Conservation (phyloP, 2,113 vertebrate species). For the Ceyx margarethae region DNA sequence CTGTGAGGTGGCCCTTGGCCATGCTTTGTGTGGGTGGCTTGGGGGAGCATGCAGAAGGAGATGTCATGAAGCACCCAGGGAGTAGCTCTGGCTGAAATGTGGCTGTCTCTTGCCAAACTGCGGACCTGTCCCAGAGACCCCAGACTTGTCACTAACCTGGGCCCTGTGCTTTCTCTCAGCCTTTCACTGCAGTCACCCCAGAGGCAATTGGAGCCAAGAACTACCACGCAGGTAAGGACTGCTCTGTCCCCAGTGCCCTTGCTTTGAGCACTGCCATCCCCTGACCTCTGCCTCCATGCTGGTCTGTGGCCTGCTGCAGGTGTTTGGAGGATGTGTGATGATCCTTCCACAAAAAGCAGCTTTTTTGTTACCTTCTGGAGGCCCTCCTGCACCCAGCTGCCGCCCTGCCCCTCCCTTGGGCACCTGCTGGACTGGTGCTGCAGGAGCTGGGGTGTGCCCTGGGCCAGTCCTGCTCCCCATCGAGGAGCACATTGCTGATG, state of each 20-base stretch:
- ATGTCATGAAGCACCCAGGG: not conserved
- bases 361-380: not conserved
- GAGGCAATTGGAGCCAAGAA: constrained; percentile 88
- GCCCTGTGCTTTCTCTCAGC: constrained; percentile 67
- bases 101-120: rapidly evolving
- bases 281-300: rapidly evolving
- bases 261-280: not conserved
- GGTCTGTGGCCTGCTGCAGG: not conserved
- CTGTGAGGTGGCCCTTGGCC: not conserved
- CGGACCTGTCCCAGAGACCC: not conserved
- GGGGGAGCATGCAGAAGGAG: not conserved
- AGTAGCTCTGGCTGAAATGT: not conserved
- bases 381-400: not conserved
- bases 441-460: rapidly evolving
- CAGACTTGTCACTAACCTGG: not conserved
- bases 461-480: not conserved
- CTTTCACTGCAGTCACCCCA: constrained; percentile 86
- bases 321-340: not conserved
- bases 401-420: not conserved
- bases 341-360: not conserved
- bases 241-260: not conserved
- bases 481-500: not conserved
- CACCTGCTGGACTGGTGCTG: not conserved
- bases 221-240: constrained; percentile 89
- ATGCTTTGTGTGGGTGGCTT: not conserved